These are phyloP conservation scores for Perccottus glenii DNA, from an alignment of 2,113 vertebrate species.

Conservation along the genomic window DNA sequence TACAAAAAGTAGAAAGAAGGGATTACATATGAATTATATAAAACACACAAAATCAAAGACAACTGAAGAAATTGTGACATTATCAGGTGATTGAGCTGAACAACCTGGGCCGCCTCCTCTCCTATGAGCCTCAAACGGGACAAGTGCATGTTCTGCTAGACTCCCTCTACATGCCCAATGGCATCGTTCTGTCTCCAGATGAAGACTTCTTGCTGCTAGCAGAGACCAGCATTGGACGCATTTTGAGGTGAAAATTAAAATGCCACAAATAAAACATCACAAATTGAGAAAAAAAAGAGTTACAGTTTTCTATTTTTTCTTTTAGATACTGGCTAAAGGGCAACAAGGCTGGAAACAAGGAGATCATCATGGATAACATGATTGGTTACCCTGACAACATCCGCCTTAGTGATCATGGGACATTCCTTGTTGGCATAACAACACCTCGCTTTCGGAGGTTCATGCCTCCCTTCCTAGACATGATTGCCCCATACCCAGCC, in stretches of 20 bases:
- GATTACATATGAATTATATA: not conserved
- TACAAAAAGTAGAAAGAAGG: too few species aligned
- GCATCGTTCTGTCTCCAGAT: constrained; percentile 69
- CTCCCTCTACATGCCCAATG: constrained; percentile 78
- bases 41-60: not conserved
- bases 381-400: constrained; percentile 82
- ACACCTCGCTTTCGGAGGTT: constrained; percentile 65
- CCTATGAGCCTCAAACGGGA: constrained; percentile 61
- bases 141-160: constrained; percentile 62
- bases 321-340: constrained; percentile 77
- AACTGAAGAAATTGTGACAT: not conserved
- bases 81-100: constrained; percentile 78
- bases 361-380: constrained; percentile 74
- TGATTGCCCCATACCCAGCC: constrained; percentile 70
- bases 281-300: not conserved
- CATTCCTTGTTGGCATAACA: constrained; percentile 76
- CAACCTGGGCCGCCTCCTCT: constrained; percentile 67
- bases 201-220: constrained; percentile 75
- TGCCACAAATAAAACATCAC: not conserved
- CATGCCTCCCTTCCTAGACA: constrained; percentile 75
- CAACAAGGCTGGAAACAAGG: constrained; percentile 68
- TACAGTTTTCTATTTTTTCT: not conserved
- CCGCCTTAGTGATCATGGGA: constrained; percentile 69
- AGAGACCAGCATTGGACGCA: constrained; percentile 76
- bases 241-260: constrained; percentile 53